Evolutionary conservation across 2,888 invertebrate genomes (phyloP), one percentile per base, ranked within the genome.

Genomic region (Coenonympha arcania): DNA sequence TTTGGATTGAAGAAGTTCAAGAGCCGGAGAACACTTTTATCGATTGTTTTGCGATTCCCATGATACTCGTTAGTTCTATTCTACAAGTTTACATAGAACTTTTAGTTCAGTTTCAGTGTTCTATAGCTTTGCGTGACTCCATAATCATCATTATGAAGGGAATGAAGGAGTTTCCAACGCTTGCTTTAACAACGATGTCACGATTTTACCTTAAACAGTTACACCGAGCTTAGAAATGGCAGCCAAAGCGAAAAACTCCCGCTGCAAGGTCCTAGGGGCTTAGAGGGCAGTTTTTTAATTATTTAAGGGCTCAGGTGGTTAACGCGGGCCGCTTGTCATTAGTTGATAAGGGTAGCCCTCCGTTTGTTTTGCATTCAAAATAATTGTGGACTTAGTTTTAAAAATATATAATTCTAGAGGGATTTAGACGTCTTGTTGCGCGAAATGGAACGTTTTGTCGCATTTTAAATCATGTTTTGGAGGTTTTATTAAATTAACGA

Each of bases 311-410:
- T 56, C 58, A 58, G 58, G 58, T 58, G 58, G 57, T 50, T 47
- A 49, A 44, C 49, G 53, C 53, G 33, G 41, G 28, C 52, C 50
- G 72, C 69, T 68, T 69, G 73, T 79, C 79, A 79, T 77, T 77
- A 74, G 66, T 69, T 77, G 78, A 76, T 71, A 69, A 76, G 71
- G 78, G 75, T 69, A 64, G 39, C 65, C 64, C 76, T 76, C 73
- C 52, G 57, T 74, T 70, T 77, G 74, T 76, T 78, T 79, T 72
- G 50, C 52, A 53, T 57, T 55, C 53, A 48, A 55, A 55, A 50
- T 55, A 55, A 55, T 55, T 55, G 52, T 40, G 37, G 44, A 50
- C 44, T 53, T 50, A 50, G 48, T 48, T 48, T 48, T 24, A 48
- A 48, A 55, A 44, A 48, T 26, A 37, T 15, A 34, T 18, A 19